Evolutionary conservation across 1,140 invertebrate genomes (phyloP).

Genomic region (Thrips palmi): DNA sequence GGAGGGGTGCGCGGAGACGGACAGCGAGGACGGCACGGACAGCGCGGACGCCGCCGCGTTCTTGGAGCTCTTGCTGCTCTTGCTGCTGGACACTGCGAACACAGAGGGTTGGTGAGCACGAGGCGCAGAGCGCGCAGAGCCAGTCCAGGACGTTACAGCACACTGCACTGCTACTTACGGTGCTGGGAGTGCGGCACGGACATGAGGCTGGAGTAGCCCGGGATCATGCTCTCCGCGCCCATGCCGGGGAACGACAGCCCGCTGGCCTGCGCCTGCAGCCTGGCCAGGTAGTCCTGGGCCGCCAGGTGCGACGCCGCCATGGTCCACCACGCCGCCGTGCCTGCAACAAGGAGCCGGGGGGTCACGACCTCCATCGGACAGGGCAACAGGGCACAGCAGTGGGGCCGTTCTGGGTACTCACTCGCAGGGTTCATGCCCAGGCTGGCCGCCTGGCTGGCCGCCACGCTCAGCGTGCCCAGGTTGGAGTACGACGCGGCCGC

Average conservation of each 20-base stretch:
- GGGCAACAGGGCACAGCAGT: background rate
- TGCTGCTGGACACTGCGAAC: too few relatives aligned
- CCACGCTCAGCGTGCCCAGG: slow-evolving; percentile 43
- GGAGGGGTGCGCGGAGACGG: too few relatives aligned
- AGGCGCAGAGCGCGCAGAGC: too few relatives aligned
- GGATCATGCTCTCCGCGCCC: slow-evolving; percentile 24
- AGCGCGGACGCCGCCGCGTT: too few relatives aligned
- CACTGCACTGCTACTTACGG: too few relatives aligned
- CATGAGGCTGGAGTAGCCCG: slow-evolving; percentile 24
- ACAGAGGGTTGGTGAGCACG: too few relatives aligned
- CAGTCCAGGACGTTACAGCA: too few relatives aligned
- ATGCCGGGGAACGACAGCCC: slow-evolving; percentile 23
- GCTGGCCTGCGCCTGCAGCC: slow-evolving; percentile 55
- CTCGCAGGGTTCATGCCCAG: slow-evolving; percentile 28
- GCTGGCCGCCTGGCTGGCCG: slow-evolving; percentile 61
- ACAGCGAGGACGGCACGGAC: too few relatives aligned
- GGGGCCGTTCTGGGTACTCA: slow-evolving; percentile 14
- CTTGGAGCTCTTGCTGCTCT: too few relatives aligned
- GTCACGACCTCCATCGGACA: background rate
- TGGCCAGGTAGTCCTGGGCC: slow-evolving; percentile 64
- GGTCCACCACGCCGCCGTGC: slow-evolving; percentile 61
- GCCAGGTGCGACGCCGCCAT: slow-evolving; percentile 69
- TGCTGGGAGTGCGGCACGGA: slow-evolving; percentile 7
- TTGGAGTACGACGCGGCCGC: slow-evolving; percentile 13
- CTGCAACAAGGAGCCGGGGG: background rate